Base-by-base conservation (phyloP, 2,888 invertebrate species). In the Chesias legatella region DNA sequence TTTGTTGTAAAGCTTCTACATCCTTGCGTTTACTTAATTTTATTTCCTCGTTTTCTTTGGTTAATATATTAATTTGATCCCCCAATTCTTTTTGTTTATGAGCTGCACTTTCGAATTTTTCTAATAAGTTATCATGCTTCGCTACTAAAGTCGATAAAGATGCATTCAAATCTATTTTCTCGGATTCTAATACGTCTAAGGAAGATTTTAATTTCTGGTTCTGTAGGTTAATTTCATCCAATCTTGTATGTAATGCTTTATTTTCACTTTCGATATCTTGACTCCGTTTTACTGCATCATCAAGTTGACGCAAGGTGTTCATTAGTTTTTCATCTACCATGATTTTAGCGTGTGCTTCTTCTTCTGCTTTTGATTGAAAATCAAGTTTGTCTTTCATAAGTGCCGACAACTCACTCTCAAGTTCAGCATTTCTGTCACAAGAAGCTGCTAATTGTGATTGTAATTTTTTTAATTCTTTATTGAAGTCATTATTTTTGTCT, bases 261-360 rank as follows among this genome's bases (percentile, higher is more conserved):
- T 52, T 58, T 38, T 55, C 53, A 26, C 29, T 43, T 46, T 52
- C 45, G 8, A 39, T 7, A 7, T 46, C 11, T 35, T 58, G 46
- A 8, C 45, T 24, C 10, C 46, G 33, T 17, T 52, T 38, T 21
- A 53, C 29, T 6, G 49, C 47, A 13, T 32, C 39, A 8, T 45
- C 29, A 26, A 33, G 13, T 17, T 17, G 13, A 17, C 13, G 13
- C 13, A 17, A 3, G 13, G 5, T 17, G 13, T 17, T 5, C 11
- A 17, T n/a, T 27, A 27, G 7, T 21, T 27, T 28, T 3, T 27
- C 10, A 11, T 22, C 23, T n/a, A 7, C 23, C 24, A 13, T 5
- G 20, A 20, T 7, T 25, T 29, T 21, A 17, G 33, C 35, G 21
- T 30, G 43, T 17, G 13, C 13, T 17, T 17, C 13, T 17, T 27